Evolutionary conservation across 2,888 invertebrate species (phyloP).

Genomic region (Saturnia japonica): DNA sequence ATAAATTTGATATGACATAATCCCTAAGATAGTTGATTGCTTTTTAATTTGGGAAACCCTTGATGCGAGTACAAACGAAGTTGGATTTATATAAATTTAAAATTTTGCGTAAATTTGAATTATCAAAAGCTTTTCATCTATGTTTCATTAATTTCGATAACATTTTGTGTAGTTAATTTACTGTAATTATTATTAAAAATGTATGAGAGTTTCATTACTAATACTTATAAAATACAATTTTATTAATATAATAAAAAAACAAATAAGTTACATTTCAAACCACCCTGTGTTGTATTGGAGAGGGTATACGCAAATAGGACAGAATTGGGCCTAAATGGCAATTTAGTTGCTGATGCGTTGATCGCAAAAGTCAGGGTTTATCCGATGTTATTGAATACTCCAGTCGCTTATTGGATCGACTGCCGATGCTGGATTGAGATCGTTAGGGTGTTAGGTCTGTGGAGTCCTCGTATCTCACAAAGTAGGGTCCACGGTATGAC

Average conservation of each 20-base stretch:
- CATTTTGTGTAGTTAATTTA: no score
- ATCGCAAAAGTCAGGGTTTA: conserved; percentile 36
- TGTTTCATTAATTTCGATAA: no score
- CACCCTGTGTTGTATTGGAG: conserved; percentile 47
- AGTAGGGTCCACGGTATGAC: conserved; percentile 29
- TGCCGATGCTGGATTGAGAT: conserved; percentile 18
- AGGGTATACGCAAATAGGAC: conserved; percentile 39
- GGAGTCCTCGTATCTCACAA: conserved; percentile 17
- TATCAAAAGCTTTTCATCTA: no score
- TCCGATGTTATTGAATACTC: conserved; percentile 23
- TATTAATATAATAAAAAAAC: conserved; percentile 53
- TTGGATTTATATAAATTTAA: no score
- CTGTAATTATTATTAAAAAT: no score
- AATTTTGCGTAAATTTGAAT: no score
- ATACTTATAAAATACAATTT: conserved; percentile 60
- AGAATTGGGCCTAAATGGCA: conserved; percentile 44
- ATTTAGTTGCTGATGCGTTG: conserved; percentile 50
- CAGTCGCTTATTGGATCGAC: conserved; percentile 22
- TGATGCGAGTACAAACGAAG: no score
- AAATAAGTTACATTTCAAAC: conserved; percentile 67
- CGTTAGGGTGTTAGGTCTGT: conserved; percentile 20
- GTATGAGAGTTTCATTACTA: conserved; percentile 41
- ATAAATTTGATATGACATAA: no score
- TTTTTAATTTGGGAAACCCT: no score
- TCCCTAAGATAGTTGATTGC: no score